Base-by-base conservation (phyloP, 2,113 vertebrate species). In the Orthochromis malagaraziensis region DNA sequence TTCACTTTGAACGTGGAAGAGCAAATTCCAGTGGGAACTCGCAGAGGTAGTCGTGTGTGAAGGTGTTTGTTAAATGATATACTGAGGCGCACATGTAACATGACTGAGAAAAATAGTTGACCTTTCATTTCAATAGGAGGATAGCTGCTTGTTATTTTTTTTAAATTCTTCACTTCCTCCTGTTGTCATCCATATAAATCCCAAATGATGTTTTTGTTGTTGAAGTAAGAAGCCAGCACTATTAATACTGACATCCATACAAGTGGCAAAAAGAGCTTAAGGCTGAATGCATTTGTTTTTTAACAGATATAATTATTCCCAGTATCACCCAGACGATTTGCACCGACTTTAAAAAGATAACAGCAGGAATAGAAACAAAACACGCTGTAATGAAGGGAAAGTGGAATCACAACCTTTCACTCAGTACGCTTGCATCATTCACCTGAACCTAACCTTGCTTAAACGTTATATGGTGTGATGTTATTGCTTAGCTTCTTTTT, bases 1-100 rank as follows among this genome's bases (percentile, higher is more conserved):
- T 87, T 86, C 58, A 85, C 80, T 86, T 89, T 82, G 84, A 84
- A 79, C 79, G 19, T 35, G 13, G 21, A 54, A 84, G 77, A 92
- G 35, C 65, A 88, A 87, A 87, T 82, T 75, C 84, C 35, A 17
- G 79, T 57, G 58, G 86, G 89, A 85, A 80, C 14, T 63, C 6
- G 2, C 58, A 75, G n/a, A 49, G 63, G 33, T 31, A 65, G 83
- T 1, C 4, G 6, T 75, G 42, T 7, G 35, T 19, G 70, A 17
- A 33, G 19, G 26, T n/a, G 7, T 33, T 42, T 6, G 53, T 49
- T 85, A 57, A 83, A 55, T 73, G 58, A 13, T 47, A 40, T 7
- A 54, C 35, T 6, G 57, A 84, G 47, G 73, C 42, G 40, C 35
- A 51, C 58, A 45, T 16, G 16, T 75, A 47, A 0, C 24, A 7